Base-by-base conservation (phyloP, 2,113 vertebrate genomes). In the Thryonomys swinderianus region DNA sequence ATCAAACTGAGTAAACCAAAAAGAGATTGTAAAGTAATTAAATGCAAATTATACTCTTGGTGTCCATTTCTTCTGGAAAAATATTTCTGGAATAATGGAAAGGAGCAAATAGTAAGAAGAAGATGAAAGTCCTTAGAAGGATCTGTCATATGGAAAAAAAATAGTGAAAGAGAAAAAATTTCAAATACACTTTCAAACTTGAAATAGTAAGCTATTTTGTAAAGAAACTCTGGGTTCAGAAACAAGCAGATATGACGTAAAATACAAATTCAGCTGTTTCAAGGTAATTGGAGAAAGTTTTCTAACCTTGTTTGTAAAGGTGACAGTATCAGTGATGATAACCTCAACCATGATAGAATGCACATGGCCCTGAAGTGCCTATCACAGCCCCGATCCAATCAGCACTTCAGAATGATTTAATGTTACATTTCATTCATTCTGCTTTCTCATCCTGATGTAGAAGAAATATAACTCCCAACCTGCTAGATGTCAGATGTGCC, bases 21-120 rank as follows among this genome's bases (percentile, higher is more conserved):
- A 95, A 53, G 78, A 85, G 27, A 81, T 69, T 88, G 94, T 45
- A 73, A 62, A 34, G 7, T 79, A 93, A 95, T 94, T 88, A 90
- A 93, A 73, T n/a, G 11, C 53, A 95, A 95, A 78, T 84, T 91
- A 88, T 9, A 57, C 37, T 88, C 27, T 62, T 90, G 18, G 20
- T 67, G 42, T 82, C 71, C 69, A 74, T 1, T 83, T 73, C 67
- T 90, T 61, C 88, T 53, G 76, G 45, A 85, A 93, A 91, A 87
- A 37, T 85, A 79, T 42, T 85, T 78, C 90, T 73, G 66, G 71
- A 83, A 92, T 10, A 21, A 10, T 62, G 12, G n/a, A 67, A 69
- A 90, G n/a, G 27, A 82, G 51, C 9, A 62, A 84, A 92, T 51
- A 88, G 7, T 27, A 88, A 53, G 55, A 42, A 85, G n/a, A 82